Percentiles rank a stretch among this genome's conserved stretches.
phyloP scores from a whole-genome alignment of 2,888 invertebrate genomes.

The Dryobotodes eremita region DNA sequence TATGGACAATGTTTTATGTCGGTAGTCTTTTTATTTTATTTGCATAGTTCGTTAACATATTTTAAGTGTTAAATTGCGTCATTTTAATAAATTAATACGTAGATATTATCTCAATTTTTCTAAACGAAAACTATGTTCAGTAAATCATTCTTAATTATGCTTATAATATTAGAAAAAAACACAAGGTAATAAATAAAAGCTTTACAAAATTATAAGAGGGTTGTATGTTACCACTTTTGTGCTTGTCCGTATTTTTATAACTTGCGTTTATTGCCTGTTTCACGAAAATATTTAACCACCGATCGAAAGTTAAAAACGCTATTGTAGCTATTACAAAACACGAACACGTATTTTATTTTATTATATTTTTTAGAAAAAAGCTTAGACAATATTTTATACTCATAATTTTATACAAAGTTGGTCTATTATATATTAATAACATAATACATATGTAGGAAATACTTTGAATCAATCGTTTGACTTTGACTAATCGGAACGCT shows the following conservation, averaged over 20 bases:
- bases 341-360: slow-evolving; percentile 4
- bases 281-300: slow-evolving; percentile 49
- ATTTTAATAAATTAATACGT: background rate
- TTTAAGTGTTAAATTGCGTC: background rate
- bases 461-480: no score
- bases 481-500: no score
- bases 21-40: background rate
- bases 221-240: slow-evolving; percentile 16
- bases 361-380: background rate
- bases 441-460: no score
- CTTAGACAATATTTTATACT: no score
- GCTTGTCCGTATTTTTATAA: slow-evolving; percentile 29
- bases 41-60: background rate
- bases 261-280: slow-evolving; percentile 51
- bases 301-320: slow-evolving; percentile 49
- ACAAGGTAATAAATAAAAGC: no score
- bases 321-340: slow-evolving; percentile 28
- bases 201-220: background rate
- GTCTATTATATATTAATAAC: background rate
- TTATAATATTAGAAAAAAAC: no score
- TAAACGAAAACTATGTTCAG: background rate
- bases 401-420: no score
- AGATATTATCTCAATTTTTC: background rate
- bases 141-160: background rate
- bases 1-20: background rate